Evolutionary conservation across 2,797 vertebrate genomes (phyloP).

Genomic region (Oryzias dopingdopingensis): DNA sequence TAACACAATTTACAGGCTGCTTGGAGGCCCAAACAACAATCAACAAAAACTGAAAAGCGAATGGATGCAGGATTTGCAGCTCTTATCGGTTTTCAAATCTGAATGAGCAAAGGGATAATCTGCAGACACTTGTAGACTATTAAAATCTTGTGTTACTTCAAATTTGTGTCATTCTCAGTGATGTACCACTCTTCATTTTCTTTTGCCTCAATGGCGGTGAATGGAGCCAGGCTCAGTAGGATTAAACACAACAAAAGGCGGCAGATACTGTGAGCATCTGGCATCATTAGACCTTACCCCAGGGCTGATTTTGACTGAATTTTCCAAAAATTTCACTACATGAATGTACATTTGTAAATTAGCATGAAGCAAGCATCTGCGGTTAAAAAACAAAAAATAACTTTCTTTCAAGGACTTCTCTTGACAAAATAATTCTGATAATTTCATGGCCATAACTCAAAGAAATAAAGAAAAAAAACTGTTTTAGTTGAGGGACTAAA

Average conservation of each 20-base stretch:
- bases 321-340: conserved; percentile 8
- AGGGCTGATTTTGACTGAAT: conserved; percentile 12
- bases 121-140: conserved; percentile 22
- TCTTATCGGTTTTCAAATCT: conserved; percentile 19
- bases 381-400: conserved; percentile 35
- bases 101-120: conserved; percentile 33
- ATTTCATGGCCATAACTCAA: conserved; percentile 61
- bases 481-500: conserved; percentile 65
- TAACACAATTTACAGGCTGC: conserved; percentile 43
- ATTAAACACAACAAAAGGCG: conserved; percentile 11
- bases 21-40: conserved; percentile 40
- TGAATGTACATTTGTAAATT: conserved; percentile 6
- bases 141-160: conserved; percentile 31
- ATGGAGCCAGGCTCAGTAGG: conserved; percentile 20
- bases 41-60: conserved; percentile 27
- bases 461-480: conserved; percentile 42
- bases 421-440: conserved; percentile 58
- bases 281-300: conserved; percentile 27
- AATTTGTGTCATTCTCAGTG: conserved; percentile 42
- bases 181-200: conserved; percentile 29
- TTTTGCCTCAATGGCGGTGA: conserved; percentile 23
- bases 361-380: conserved; percentile 21
- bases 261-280: conserved; percentile 12
- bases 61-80: conserved; percentile 17
- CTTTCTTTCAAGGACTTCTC: conserved; percentile 63